Evolutionary conservation across 1,140 invertebrate species (phyloP), one percentile per base, ranked within the genome.

Genomic region (Diploscapter pachys): DNA sequence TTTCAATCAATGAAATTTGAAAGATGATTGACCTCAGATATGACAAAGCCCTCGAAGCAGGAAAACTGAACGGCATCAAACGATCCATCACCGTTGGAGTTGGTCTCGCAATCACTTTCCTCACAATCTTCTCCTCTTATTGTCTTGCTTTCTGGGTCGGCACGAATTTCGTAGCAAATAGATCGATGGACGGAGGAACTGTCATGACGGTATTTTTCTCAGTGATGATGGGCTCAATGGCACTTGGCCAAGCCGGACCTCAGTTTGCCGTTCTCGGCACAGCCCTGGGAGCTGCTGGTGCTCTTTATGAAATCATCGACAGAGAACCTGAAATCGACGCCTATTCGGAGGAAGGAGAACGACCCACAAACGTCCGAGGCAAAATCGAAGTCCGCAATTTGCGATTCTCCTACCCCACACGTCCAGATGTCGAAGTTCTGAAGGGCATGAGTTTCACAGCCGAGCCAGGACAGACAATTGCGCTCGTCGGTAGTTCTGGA

Each of bases 391-490:
- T 89, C 49, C 74, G 81, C 6, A 81, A 87, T 73, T 81, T 88
- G 5, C 69, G 83, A 54, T 89, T 89, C 71, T 65, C 63, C 4
- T 89, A 89, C 72, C 87, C 88, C 3, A 86, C 86, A 4, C 73
- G 87, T 57, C 77, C 83, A 13, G 83, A 84, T 72, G 83, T 85
- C 8, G 49, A 72, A 48, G 81, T 98, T 5, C 86, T 98, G 6
- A 91, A 91, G 69, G 71, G 71, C 5, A 13, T 72, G 4, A 48
- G n/a, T 50, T 96, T 98, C 80, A 88, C 88, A 3, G 92, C 93
- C 13, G 90, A 91, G 3, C 88, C 93, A 0, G 95, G 95, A 11
- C 92, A 94, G 82, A 96, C 93, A 4, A 88, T 95, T 49, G 96
- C 95, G 11, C 87, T 98, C 83, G 95, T 93, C 81, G 89, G 90